A percentile compares a stretch with the other conserved stretches of the same genome.
Evolutionary conservation across 2,888 invertebrate species (phyloP).

Genomic region (Eugnorisma glareosa): DNA sequence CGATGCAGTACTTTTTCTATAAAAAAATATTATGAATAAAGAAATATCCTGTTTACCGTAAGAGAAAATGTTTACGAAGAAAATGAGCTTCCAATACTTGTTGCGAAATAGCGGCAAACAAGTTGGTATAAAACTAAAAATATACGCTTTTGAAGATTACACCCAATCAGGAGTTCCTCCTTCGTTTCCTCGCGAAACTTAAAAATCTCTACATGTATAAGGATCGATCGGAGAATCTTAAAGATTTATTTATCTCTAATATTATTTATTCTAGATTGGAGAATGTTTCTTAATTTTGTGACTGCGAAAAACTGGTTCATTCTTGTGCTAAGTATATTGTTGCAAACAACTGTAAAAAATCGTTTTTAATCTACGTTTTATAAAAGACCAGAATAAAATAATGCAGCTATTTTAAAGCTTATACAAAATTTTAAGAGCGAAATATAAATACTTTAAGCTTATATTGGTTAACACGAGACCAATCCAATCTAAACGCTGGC

Average conservation of each 20-base stretch:
- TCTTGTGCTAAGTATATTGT: background rate
- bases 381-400: background rate
- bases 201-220: background rate
- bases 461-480: constrained; percentile 8
- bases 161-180: constrained; percentile 24
- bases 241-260: background rate
- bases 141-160: constrained; percentile 40
- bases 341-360: background rate
- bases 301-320: background rate
- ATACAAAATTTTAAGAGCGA: background rate
- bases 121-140: constrained; percentile 56
- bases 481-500: constrained; percentile 4
- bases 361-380: background rate
- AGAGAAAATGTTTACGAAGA: constrained; percentile 56
- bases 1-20: constrained; percentile 57
- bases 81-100: constrained; percentile 64
- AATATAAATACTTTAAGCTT: constrained; percentile 1
- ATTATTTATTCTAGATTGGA: background rate
- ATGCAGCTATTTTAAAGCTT: background rate
- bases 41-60: constrained; percentile 63
- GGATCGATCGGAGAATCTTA: background rate
- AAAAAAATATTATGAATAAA: constrained; percentile 57
- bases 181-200: background rate
- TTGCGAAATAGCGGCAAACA: constrained; percentile 53
- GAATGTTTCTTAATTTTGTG: background rate